These are phyloP conservation scores for Aporrectodea caliginosa DNA, from an alignment of 1,140 invertebrate genomes.

Conservation along the genomic window DNA sequence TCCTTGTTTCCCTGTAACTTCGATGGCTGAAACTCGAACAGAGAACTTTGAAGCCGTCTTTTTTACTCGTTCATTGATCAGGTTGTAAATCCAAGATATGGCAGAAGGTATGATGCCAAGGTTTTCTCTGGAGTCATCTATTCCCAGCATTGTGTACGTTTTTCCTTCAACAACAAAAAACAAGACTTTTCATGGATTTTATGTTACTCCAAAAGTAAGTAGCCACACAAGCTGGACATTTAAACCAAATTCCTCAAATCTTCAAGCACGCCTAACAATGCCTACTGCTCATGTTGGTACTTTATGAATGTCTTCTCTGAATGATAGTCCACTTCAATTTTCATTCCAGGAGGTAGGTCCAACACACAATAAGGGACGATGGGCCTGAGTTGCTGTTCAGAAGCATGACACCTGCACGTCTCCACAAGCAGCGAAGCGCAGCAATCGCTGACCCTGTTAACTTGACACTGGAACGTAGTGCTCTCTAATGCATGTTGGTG, in stretches of 20 bases:
- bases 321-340: not conserved
- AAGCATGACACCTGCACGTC: too few species aligned
- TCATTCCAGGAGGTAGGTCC: too few species aligned
- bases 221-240: too few species aligned
- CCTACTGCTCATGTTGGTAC: too few species aligned
- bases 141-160: slow-evolving; percentile 85
- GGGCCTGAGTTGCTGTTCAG: too few species aligned
- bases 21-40: slow-evolving; percentile 85
- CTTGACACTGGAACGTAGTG: too few species aligned
- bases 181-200: not conserved
- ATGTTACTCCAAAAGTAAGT: not conserved
- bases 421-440: too few species aligned
- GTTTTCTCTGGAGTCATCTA: slow-evolving; percentile 66
- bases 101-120: slow-evolving; percentile 85
- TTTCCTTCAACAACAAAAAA: slow-evolving; percentile 65
- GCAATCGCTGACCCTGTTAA: too few species aligned
- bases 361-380: too few species aligned
- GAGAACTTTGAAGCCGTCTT: slow-evolving; percentile 75
- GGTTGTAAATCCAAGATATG: slow-evolving; percentile 88
- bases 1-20: slow-evolving; percentile 73
- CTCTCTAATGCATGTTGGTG: too few species aligned
- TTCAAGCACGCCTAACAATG: too few species aligned
- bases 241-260: too few species aligned
- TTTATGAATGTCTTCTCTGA: not conserved
- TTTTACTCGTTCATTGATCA: slow-evolving; percentile 85